A percentile compares a stretch with the other conserved stretches of the same genome.
Evolutionary conservation across 1,140 invertebrate genomes (phyloP).

Genomic region (Zaprionus camerounensis): DNA sequence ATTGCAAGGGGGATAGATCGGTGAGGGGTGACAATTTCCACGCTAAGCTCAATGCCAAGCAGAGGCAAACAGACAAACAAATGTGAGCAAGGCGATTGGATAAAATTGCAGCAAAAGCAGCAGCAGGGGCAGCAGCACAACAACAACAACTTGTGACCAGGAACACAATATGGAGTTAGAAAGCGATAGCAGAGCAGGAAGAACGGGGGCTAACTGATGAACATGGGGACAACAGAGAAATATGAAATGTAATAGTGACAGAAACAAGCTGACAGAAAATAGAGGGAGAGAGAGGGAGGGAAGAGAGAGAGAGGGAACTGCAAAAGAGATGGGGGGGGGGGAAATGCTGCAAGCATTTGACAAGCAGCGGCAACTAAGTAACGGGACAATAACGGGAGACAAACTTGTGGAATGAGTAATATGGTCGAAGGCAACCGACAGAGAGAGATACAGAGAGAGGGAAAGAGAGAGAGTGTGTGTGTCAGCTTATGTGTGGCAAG

Average conservation of each 20-base stretch:
- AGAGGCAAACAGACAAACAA: conserved; percentile 41
- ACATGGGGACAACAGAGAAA: conserved; percentile 49
- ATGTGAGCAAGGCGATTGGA: conserved; percentile 19
- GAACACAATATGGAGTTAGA: conserved; percentile 20
- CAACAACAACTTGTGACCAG: conserved; percentile 19
- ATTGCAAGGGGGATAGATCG: neutral
- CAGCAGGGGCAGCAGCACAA: neutral
- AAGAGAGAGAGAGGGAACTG: neutral
- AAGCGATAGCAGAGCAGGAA: neutral
- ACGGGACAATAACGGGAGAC: conserved; percentile 19
- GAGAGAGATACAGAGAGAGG: neutral
- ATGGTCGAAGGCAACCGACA: conserved; percentile 25
- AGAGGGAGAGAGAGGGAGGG: neutral
- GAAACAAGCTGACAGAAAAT: conserved; percentile 71
- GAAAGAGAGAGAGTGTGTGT: neutral
- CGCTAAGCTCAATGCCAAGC: conserved; percentile 20
- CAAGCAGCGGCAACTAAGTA: conserved; percentile 45
- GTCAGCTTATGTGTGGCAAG: conserved; percentile 21
- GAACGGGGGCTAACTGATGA: conserved; percentile 12
- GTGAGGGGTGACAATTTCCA: neutral
- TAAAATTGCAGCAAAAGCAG: conserved; percentile 19
- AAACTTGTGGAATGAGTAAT: conserved; percentile 43
- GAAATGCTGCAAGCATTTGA: conserved; percentile 60
- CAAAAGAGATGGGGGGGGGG: neutral
- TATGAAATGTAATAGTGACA: conserved; percentile 80